Base-by-base conservation (phyloP, 2,888 invertebrate species). In the Apocheima hispidaria region DNA sequence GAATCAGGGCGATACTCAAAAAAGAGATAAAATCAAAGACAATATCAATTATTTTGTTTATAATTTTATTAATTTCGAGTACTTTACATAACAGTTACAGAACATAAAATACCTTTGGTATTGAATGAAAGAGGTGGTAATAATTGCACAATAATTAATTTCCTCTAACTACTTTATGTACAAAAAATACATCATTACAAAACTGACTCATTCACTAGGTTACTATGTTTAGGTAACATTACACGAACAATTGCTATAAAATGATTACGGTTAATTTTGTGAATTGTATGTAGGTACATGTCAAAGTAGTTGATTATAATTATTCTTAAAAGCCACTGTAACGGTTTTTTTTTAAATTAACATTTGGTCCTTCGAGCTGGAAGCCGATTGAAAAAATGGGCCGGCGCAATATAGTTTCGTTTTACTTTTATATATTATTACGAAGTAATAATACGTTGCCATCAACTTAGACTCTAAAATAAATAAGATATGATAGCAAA, bases 91-190 rank as follows among this genome's bases (percentile, higher is more conserved):
- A 92, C 88, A 88, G 86, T 85, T 87, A 90, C 83, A 83, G 86
- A 89, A 90, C 87, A 85, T 86, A 87, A 66, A 85, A 89, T 88
- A 91, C 90, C 89, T 91, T 90, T 91, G 90, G 90, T 90, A 92
- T 88, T 84, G 87, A 84, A 85, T 82, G 81, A 78, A 81, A 82
- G 77, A 81, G 80, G 81, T 87, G 85, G 82, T 86, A 81, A 78
- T 90, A 88, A 90, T 92, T 90, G 91, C 90, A 92, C 90, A 84
- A 57, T 87, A 81, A 86, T 87, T 87, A 75, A 82, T 86, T 85
- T 85, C 76, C 78, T 83, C 87, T 90, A 90, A 70, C 86, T 90
- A 90, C 79, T 71, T 83, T 91, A 90, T 91, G 82, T 92, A 92
- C 91, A 92, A 87, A 91, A 88, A 86, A 86, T 89, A 86, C 82